Conservation (phyloP, 2,888 invertebrate genomes). For the Phrixothrix hirtus region DNA sequence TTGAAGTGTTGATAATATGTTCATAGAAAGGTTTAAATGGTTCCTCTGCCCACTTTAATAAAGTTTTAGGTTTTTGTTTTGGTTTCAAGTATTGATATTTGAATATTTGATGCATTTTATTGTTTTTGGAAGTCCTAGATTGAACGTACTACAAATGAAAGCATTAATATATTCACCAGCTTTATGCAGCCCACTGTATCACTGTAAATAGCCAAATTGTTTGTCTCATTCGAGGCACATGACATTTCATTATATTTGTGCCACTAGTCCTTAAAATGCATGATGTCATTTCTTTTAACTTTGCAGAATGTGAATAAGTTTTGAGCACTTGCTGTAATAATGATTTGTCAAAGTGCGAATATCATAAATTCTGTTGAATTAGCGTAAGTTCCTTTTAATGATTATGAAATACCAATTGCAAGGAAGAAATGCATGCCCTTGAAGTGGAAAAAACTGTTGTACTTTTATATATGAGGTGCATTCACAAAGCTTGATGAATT, state of each 20-base stretch:
- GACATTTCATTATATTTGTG: constrained; percentile 15
- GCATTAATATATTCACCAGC: too few relatives aligned
- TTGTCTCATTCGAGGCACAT: constrained; percentile 8
- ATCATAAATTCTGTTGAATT: constrained; percentile 16
- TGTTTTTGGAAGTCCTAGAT: too few relatives aligned
- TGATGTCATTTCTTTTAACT: constrained; percentile 9
- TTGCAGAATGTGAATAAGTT: constrained; percentile 5
- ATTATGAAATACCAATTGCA: constrained; percentile 20
- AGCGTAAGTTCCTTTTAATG: constrained; percentile 18
- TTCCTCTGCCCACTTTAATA: too few relatives aligned
- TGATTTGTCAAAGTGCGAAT: constrained; percentile 12
- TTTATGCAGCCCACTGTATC: too few relatives aligned
- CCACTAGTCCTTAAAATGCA: constrained; percentile 14
- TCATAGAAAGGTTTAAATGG: too few relatives aligned
- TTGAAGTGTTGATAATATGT: too few relatives aligned
- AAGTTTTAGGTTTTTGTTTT: too few relatives aligned
- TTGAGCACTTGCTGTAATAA: constrained; percentile 4
- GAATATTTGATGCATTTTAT: too few relatives aligned
- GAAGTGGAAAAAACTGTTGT: constrained; percentile 20
- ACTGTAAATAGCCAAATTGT: constrained; percentile 5
- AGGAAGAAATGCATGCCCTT: constrained; percentile 25
- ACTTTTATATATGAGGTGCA: constrained; percentile 16
- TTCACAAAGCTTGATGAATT: too few relatives aligned
- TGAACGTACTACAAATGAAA: too few relatives aligned
- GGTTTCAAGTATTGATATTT: too few relatives aligned